Conservation (phyloP, 1,140 invertebrate genomes). For the Magallana ariakensis region DNA sequence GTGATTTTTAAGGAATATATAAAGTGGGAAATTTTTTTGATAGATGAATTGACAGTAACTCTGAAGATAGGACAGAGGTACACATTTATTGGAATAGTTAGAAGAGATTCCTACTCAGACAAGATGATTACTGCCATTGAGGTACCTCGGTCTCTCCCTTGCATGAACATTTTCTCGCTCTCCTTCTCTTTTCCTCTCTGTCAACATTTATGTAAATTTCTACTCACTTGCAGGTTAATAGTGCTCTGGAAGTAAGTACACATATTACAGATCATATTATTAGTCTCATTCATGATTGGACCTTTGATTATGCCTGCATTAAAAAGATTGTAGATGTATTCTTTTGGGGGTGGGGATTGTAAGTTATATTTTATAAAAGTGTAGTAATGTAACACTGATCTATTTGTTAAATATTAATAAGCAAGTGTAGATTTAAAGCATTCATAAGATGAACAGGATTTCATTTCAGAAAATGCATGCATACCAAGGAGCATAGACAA, state of each 20-base stretch:
- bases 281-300: no score
- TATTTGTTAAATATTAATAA: no score
- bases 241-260: not conserved
- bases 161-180: not conserved
- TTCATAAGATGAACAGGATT: constrained; percentile 6
- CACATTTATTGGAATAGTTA: constrained; percentile 60
- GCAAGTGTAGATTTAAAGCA: not conserved
- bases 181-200: not conserved
- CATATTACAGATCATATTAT: no score
- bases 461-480: constrained; percentile 58
- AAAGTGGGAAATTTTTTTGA: not conserved
- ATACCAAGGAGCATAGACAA: constrained; percentile 69
- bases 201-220: not conserved
- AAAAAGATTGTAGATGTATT: no score
- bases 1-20: no score
- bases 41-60: constrained; percentile 62
- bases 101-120: constrained; percentile 60
- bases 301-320: no score
- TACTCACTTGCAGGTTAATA: constrained; percentile 5
- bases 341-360: no score
- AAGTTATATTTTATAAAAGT: no score
- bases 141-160: constrained; percentile 43
- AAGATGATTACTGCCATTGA: constrained; percentile 60
- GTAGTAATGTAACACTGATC: no score
- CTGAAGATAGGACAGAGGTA: constrained; percentile 62